These are phyloP conservation scores for Poeciliopsis occidentalis DNA, from an alignment of 2,113 vertebrate species.

Conservation along the genomic window DNA sequence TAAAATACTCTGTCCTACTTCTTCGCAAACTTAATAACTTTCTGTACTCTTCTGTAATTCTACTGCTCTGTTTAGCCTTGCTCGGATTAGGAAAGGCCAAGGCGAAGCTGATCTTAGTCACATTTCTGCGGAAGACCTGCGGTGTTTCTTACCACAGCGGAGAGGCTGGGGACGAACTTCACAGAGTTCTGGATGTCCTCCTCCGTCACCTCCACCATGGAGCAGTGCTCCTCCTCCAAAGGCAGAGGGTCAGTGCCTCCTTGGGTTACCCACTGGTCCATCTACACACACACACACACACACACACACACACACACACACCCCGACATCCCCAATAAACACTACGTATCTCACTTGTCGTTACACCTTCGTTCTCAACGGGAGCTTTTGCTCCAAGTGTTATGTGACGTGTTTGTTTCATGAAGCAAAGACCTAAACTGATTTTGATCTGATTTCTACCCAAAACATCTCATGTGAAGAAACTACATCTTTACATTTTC, in stretches of 20 bases:
- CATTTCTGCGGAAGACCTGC: background rate
- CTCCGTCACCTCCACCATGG: slow-evolving; percentile 93
- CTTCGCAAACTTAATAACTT: background rate
- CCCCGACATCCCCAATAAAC: background rate
- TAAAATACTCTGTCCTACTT: no score
- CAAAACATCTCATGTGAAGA: no score
- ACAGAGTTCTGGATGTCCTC: slow-evolving; percentile 98
- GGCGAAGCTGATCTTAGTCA: background rate
- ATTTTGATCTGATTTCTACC: no score
- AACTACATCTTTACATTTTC: background rate
- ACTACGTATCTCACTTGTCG: background rate
- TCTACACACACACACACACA: slow-evolving; percentile 63
- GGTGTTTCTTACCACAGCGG: slow-evolving; percentile 87
- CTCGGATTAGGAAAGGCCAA: background rate
- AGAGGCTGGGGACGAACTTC: slow-evolving; percentile 93
- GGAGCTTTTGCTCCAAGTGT: background rate
- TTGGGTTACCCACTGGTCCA: slow-evolving; percentile 91
- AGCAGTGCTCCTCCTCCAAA: slow-evolving; percentile 94
- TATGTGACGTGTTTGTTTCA: background rate
- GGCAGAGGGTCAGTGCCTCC: slow-evolving; percentile 85
- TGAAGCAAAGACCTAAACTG: background rate
- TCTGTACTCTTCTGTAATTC: background rate
- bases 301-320: background rate
- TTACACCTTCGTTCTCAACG: background rate
- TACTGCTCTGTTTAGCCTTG: background rate